Evolutionary conservation across 2,888 invertebrate species (phyloP), one percentile per base, ranked within the genome.

Genomic region (Osmoderma eremita): DNA sequence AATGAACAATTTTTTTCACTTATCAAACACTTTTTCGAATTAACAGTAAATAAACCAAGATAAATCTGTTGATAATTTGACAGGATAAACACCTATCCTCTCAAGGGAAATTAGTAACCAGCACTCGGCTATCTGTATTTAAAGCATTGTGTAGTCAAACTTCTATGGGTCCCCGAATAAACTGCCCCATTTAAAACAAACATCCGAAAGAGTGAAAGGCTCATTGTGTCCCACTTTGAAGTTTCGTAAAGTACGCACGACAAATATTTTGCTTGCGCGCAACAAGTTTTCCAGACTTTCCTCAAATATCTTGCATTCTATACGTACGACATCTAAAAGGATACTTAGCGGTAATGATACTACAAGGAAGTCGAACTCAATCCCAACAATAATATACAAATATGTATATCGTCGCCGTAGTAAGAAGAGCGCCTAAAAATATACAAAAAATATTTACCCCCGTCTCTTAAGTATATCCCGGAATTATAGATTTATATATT

Each of bases 241-340:
- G 58, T 61, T 61, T 30, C 4, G 58, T 45, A 48, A 58, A 61
- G 58, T 61, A 61, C 58, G 58, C 45, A 30, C 42, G 58, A 61
- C 58, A 61, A 61, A 61, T 61, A 61, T 61, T 42, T 45, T 61
- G 58, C 45, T 45, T 45, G 58, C 30, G 58, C 58, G 58, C 58
- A 61, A 61, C 58, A 61, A 61, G 58, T 61, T 61, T 61, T 48
- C 58, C 45, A 61, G 45, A 61, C 45, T 61, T 61, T 61, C 30
- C 17, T 45, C 18, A 61, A 61, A 61, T 61, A 45, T 42, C 58
- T 45, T 30, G 45, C 58, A 45, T 30, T 45, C 30, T 45, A 61
- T 12, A 45, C 42, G 20, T 41, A 13, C 8, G 5, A 42, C 41
- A 56, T 56, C 36, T 61, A 8, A 6, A 17, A 42, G 30, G 4